Conservation (phyloP, 2,888 invertebrate species). For the Cantharis lateralis region DNA sequence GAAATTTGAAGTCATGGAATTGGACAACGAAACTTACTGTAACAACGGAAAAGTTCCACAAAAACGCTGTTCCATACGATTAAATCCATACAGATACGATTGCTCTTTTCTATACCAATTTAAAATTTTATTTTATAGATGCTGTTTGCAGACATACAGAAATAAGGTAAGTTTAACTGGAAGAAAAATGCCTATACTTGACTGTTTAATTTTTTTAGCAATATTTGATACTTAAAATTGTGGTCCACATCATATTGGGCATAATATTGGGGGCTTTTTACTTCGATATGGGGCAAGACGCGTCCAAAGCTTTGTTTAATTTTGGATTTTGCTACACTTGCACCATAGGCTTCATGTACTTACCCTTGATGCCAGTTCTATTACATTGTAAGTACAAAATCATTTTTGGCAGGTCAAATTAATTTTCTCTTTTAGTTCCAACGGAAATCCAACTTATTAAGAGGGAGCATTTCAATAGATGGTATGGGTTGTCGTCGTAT, state of each 20-base stretch:
- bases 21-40: background rate
- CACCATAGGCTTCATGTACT: conserved; percentile 77
- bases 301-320: conserved; percentile 80
- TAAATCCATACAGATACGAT: conserved; percentile 57
- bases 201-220: conserved; percentile 58
- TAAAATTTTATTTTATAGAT: conserved; percentile 66
- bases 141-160: conserved; percentile 75
- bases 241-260: conserved; percentile 70
- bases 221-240: conserved; percentile 71
- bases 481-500: conserved; percentile 81
- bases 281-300: conserved; percentile 76
- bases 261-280: conserved; percentile 73
- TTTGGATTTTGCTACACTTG: conserved; percentile 84
- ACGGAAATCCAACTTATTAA: conserved; percentile 76
- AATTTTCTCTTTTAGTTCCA: conserved; percentile 67
- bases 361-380: conserved; percentile 82
- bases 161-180: conserved; percentile 64
- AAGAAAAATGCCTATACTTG: too few relatives aligned
- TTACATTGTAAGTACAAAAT: conserved; percentile 70
- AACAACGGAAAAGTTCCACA: background rate
- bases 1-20: conserved; percentile 14
- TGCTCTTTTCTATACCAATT: conserved; percentile 72
- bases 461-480: conserved; percentile 82
- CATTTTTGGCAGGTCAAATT: background rate
- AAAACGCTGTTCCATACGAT: background rate